Base-by-base conservation (phyloP, 2,888 invertebrate species). In the Troides aeacus region DNA sequence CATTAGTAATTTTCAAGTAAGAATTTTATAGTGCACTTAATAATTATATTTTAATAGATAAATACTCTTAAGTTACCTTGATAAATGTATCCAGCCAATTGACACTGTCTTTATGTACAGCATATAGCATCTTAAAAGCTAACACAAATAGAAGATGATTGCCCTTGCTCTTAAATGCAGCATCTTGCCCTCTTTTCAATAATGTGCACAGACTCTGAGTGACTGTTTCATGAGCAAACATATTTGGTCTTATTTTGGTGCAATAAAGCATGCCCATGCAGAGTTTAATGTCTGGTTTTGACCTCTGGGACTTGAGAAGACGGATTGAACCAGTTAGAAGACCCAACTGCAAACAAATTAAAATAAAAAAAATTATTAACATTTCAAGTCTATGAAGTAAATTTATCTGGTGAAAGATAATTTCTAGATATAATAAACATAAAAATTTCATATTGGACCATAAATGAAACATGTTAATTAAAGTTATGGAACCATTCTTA, bases 71-170 rank as follows among this genome's bases (percentile, higher is more conserved):
- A 15, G 71, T 46, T 81, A 97, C 97, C 94, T 97, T 97, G 1
- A 99, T 94, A 91, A 99, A 98, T 68, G 95, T 93, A 82, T 98
- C 98, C 0, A 99, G 98, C 99, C 99, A 99, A 77, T 95, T 95
- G 72, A 94, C 95, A 75, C 96, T 96, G 58, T 98, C 97, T 63
- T 94, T 93, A 84, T 96, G 98, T 0, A 97, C 97, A 75, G 96
- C 94, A 81, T 96, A 94, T 66, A 99, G 87, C 79, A 98, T 93
- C 88, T 98, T 98, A 72, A 97, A 95, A 6, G 97, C 96, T 61
- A 98, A 86, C 46, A 97, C 96, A 75, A 97, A 96, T 58, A 97
- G 95, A 60, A 96, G 89, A 0, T 96, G 94, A 85, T 97, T 97
- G 7, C 95, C 96, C 79, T 97, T 97, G 69, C 94, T 94, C 90